Conservation (phyloP, 2,797 vertebrate genomes). For the Scarus forsteni region DNA sequence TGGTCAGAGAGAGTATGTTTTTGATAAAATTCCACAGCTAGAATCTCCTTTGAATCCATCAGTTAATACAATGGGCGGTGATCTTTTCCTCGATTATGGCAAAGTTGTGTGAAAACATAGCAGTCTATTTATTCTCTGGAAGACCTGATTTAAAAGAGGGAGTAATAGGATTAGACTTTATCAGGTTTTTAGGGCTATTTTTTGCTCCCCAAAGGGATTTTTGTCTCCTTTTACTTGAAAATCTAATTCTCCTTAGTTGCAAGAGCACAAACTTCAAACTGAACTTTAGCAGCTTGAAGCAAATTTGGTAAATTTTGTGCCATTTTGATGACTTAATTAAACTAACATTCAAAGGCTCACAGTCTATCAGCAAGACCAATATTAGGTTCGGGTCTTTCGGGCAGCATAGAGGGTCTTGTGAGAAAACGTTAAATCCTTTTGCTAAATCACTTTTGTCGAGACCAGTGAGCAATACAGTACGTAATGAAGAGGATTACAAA, state of each 20-base stretch:
- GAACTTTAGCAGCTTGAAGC: neutral
- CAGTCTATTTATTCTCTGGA: neutral
- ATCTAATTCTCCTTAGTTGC: constrained; percentile 11
- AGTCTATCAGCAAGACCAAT: too few relatives aligned
- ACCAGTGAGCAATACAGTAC: too few relatives aligned
- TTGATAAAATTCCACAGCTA: constrained; percentile 16
- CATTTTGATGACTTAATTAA: constrained; percentile 12
- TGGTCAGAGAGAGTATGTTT: neutral
- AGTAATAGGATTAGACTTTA: neutral
- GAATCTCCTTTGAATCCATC: neutral
- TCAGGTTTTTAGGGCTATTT: neutral
- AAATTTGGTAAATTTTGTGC: neutral
- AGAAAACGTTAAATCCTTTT: too few relatives aligned
- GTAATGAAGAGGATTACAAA: too few relatives aligned
- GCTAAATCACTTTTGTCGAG: too few relatives aligned
- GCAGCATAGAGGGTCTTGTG: too few relatives aligned
- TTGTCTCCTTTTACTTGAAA: neutral
- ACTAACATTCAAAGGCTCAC: constrained; percentile 3
- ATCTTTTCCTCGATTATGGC: neutral
- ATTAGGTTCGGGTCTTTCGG: too few relatives aligned
- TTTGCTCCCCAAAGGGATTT: neutral
- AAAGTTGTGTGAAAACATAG: neutral
- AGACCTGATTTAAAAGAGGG: neutral
- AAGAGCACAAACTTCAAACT: constrained; percentile 10
- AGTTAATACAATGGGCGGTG: neutral